Conservation (phyloP, 2,797 vertebrate genomes). For the Vespertilio murinus region DNA sequence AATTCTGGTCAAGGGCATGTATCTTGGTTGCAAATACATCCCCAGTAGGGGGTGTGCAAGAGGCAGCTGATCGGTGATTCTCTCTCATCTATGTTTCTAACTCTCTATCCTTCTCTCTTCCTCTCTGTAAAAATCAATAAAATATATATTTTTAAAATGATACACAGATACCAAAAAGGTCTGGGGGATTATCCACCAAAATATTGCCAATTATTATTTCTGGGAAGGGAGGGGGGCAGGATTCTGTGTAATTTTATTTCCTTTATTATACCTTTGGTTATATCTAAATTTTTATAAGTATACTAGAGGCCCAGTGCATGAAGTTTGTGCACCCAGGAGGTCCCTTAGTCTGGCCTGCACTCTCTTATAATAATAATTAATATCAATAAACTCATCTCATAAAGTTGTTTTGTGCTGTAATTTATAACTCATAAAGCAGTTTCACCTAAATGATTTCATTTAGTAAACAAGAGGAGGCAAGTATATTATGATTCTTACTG, state of each 20-base stretch:
- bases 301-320: too few relatives aligned
- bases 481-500: neutral
- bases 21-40: too few relatives aligned
- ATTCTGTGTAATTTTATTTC: neutral
- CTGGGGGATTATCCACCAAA: neutral
- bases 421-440: slow-evolving; percentile 13
- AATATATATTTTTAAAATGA: neutral
- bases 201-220: neutral
- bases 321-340: too few relatives aligned
- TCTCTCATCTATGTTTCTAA: too few relatives aligned
- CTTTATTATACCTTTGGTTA: neutral
- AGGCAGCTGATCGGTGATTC: too few relatives aligned
- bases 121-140: too few relatives aligned
- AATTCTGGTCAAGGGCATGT: too few relatives aligned
- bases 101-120: too few relatives aligned
- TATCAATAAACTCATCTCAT: neutral
- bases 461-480: slow-evolving; percentile 25
- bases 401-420: neutral
- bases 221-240: neutral
- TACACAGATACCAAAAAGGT: neutral
- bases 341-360: too few relatives aligned
- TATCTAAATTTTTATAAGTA: neutral
- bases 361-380: neutral
- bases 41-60: too few relatives aligned
- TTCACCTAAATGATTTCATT: slow-evolving; percentile 18